These are phyloP conservation scores for Zosterops borbonicus DNA, from an alignment of 2,113 vertebrate species.

Conservation along the genomic window DNA sequence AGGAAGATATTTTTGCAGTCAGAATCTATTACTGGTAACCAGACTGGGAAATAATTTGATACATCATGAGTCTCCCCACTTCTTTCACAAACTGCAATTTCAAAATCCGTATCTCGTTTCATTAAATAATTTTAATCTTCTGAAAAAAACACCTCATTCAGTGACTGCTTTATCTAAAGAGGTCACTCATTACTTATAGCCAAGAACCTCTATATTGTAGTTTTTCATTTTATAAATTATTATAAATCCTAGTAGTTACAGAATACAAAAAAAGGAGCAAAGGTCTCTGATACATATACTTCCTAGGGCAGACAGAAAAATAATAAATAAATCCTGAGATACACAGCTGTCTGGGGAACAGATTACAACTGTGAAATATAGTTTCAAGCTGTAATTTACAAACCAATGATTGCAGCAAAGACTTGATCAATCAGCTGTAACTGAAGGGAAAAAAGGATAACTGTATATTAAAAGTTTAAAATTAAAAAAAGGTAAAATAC, in stretches of 20 bases:
- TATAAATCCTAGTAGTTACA: not conserved
- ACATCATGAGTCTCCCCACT: not conserved
- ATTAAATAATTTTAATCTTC: not conserved
- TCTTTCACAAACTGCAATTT: not conserved
- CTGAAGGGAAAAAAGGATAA: not conserved
- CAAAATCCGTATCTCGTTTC: not conserved
- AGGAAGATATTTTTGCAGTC: not conserved
- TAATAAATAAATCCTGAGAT: not conserved
- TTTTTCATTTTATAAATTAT: not conserved
- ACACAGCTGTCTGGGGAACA: conserved; percentile 22
- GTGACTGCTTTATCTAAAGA: not conserved
- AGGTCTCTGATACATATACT: not conserved
- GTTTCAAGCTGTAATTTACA: conserved; percentile 51
- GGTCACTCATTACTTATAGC: not conserved
- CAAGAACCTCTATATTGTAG: not conserved
- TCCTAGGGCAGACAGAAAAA: conserved; percentile 42
- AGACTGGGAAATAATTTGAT: not conserved
- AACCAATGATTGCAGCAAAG: conserved; percentile 56
- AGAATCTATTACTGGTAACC: not conserved
- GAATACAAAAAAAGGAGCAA: not conserved
- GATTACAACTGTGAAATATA: conserved; percentile 51
- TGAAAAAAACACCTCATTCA: not conserved
- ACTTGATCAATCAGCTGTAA: not conserved
- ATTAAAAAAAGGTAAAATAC: not conserved
- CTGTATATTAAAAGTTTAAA: not conserved